Evolutionary conservation across 2,113 vertebrate species (phyloP).

Genomic region (Mustelus asterias): DNA sequence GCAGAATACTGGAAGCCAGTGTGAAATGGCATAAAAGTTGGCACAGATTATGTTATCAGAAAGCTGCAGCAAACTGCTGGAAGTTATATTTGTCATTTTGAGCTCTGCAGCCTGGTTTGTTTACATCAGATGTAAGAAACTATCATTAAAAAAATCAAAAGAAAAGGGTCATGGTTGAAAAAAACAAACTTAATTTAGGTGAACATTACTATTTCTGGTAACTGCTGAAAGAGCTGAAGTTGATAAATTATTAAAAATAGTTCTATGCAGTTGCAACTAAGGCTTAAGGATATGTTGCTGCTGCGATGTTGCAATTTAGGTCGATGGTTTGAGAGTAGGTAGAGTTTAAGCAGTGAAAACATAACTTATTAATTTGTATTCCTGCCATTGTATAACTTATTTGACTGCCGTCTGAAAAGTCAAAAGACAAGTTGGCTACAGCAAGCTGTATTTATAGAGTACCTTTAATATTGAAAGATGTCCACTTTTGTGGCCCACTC

Average conservation of each 20-base stretch:
- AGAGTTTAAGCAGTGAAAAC: not conserved
- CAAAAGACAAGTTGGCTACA: not conserved
- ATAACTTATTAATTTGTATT: not conserved
- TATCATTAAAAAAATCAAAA: constrained; percentile 22
- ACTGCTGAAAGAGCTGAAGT: not conserved
- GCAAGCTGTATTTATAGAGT: not conserved
- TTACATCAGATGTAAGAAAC: not conserved
- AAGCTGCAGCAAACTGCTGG: not conserved
- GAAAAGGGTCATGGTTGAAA: not conserved
- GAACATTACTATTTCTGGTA: not conserved
- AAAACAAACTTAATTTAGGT: not conserved
- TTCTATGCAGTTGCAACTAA: not conserved
- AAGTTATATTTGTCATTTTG: not conserved
- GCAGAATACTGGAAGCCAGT: not conserved
- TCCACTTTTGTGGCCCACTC: not conserved
- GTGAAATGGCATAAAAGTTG: not conserved
- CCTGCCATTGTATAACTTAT: not conserved
- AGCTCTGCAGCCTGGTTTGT: not conserved
- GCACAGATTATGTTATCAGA: not conserved
- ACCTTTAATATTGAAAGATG: not conserved
- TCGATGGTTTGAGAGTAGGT: not conserved
- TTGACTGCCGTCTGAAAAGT: not conserved
- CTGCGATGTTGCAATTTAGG: not conserved
- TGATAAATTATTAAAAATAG: not conserved
- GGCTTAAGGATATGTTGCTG: not conserved